Conservation (phyloP, 2,113 vertebrate genomes). For the Lates calcarifer region DNA sequence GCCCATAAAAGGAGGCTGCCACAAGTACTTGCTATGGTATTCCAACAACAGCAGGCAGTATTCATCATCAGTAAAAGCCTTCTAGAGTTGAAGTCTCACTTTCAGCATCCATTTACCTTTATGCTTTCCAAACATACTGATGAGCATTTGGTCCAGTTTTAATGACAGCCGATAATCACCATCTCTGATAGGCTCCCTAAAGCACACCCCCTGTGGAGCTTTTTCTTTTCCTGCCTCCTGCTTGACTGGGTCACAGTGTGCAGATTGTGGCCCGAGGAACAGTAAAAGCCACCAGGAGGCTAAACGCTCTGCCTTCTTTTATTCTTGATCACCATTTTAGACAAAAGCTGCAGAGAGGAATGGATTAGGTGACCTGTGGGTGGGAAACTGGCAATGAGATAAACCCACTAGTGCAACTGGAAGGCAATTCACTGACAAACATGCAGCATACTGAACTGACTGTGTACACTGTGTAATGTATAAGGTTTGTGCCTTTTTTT, state of each 20-base stretch:
- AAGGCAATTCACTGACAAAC: conserved; percentile 22
- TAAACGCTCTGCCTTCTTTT: conserved; percentile 35
- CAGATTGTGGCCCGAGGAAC: conserved; percentile 30
- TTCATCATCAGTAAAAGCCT: conserved; percentile 28
- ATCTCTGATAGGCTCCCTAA: conserved; percentile 11
- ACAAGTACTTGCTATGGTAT: conserved; percentile 14
- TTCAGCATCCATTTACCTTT: conserved; percentile 22
- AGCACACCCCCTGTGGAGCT: conserved; percentile 23
- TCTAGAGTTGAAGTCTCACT: background rate
- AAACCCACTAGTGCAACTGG: conserved; percentile 13
- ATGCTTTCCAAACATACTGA: conserved; percentile 18
- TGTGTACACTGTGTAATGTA: background rate
- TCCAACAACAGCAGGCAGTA: conserved; percentile 16
- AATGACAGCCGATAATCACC: conserved; percentile 45
- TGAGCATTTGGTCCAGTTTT: conserved; percentile 41
- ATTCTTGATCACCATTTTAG: conserved; percentile 42
- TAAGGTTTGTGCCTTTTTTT: background rate
- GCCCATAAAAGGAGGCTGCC: conserved; percentile 19
- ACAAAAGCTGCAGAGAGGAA: conserved; percentile 47
- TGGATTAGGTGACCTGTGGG: conserved; percentile 43
- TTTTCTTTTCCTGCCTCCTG: conserved; percentile 39
- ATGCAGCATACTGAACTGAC: background rate
- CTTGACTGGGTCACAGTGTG: conserved; percentile 33
- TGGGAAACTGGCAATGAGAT: conserved; percentile 24
- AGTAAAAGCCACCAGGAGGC: conserved; percentile 38